Conservation (phyloP, 1,140 invertebrate genomes). For the Zelostemma sp. region DNA sequence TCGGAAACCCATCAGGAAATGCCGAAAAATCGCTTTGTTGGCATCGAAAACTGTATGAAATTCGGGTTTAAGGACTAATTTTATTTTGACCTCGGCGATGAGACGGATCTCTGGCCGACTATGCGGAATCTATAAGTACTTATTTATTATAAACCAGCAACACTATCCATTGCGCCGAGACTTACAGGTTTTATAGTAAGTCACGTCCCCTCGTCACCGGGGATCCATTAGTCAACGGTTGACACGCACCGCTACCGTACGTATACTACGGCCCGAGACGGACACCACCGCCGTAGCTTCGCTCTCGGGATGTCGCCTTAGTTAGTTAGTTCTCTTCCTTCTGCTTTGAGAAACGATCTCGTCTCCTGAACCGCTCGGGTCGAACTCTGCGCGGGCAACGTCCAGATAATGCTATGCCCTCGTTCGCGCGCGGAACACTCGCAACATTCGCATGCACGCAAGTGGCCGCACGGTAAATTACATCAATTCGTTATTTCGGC, state of each 20-base stretch:
- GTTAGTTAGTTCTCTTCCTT: constrained; percentile 42
- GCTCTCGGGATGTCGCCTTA: constrained; percentile 25
- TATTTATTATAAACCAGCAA: constrained; percentile 59
- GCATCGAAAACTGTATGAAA: too few species aligned
- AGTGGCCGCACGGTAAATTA: constrained; percentile 29
- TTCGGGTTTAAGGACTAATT: too few species aligned
- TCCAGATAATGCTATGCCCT: constrained; percentile 66
- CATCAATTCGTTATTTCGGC: constrained; percentile 39
- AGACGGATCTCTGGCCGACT: constrained; percentile 49
- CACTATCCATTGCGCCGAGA: constrained; percentile 29
- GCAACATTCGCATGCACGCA: constrained; percentile 22
- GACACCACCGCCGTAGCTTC: constrained; percentile 17
- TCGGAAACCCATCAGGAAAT: too few species aligned
- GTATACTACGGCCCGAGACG: constrained; percentile 46
- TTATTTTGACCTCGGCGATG: too few species aligned
- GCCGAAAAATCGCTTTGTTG: too few species aligned
- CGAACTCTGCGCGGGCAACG: constrained; percentile 55
- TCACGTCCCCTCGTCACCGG: constrained; percentile 57
- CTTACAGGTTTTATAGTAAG: constrained; percentile 42
- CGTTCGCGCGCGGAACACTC: constrained; percentile 35
- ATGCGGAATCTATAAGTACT: constrained; percentile 44
- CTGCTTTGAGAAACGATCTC: constrained; percentile 38
- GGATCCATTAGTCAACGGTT: constrained; percentile 65
- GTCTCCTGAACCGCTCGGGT: constrained; percentile 17
- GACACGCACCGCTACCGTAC: constrained; percentile 63